Percentiles rank a stretch among this genome's conserved stretches.
Conservation (phyloP, 2,888 invertebrate genomes). For the Thecophora atra region DNA sequence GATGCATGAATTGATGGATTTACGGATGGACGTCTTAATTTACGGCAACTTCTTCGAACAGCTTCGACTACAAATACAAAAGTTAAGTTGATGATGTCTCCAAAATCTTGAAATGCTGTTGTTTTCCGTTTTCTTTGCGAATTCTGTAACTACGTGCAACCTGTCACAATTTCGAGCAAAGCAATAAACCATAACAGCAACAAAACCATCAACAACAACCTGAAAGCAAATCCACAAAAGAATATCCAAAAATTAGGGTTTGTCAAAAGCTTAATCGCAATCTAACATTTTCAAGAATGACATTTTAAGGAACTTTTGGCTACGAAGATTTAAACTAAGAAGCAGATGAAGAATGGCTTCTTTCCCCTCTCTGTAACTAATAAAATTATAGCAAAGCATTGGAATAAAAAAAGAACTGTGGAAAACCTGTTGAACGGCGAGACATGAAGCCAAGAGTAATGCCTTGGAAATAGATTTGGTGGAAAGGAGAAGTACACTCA, state of each 20-base stretch:
- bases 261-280: conserved; percentile 33
- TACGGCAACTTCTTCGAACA: not conserved
- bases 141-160: not conserved
- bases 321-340: not conserved
- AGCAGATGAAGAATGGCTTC: not conserved
- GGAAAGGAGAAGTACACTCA: too few species aligned
- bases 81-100: not conserved
- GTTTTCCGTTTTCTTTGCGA: not conserved
- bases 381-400: not conserved
- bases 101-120: not conserved
- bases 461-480: not conserved
- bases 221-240: not conserved
- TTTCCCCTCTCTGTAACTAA: not conserved
- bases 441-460: not conserved
- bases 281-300: conserved; percentile 38
- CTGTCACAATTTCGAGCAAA: conserved; percentile 28
- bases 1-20: not conserved
- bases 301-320: conserved; percentile 1
- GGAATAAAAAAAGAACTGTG: not conserved
- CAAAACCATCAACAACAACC: conserved; percentile 1
- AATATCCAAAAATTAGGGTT: conserved; percentile 12
- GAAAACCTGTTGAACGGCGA: not conserved
- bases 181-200: not conserved
- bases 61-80: not conserved
- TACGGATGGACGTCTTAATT: conserved; percentile 6